A percentile compares a stretch with the other conserved stretches of the same genome.
Evolutionary conservation across 1,140 invertebrate species (phyloP).

Genomic region (Papilio polyxenes): DNA sequence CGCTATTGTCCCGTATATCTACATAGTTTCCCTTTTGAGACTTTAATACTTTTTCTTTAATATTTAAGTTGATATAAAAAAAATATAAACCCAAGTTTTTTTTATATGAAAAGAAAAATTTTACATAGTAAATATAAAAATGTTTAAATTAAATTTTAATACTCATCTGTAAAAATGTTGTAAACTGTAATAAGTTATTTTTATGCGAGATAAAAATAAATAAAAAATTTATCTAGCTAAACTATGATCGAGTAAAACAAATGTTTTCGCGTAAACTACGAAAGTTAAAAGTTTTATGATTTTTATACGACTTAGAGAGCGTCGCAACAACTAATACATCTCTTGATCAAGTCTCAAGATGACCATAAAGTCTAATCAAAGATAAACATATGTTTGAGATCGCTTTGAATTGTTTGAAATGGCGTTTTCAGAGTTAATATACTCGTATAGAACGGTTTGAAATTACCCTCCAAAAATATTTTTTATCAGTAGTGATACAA

Average conservation of each 20-base stretch:
- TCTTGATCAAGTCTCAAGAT: conserved; percentile 29
- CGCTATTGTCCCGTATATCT: conserved; percentile 1
- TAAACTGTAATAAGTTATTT: background rate
- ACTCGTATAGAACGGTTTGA: background rate
- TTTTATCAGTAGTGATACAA: no score
- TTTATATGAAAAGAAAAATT: no score
- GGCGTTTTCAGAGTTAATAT: background rate
- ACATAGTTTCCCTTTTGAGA: background rate
- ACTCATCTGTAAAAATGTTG: background rate
- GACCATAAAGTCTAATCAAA: conserved; percentile 18
- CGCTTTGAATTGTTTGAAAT: background rate
- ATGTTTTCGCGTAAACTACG: conserved; percentile 12
- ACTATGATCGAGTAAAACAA: background rate
- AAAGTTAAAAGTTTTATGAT: conserved; percentile 27
- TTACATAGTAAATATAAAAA: background rate
- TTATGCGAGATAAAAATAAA: background rate
- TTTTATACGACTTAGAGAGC: conserved; percentile 23
- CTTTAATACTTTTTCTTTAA: background rate
- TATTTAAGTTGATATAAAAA: background rate
- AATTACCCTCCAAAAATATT: background rate
- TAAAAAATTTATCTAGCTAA: background rate
- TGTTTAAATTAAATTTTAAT: background rate
- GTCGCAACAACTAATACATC: conserved; percentile 29
- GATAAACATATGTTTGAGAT: background rate
- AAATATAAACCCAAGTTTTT: no score